Percentiles rank a stretch among this genome's conserved stretches.
These are phyloP conservation scores for Eulemur albifrons DNA, from an alignment of 2,797 vertebrate species.

Conservation along the genomic window DNA sequence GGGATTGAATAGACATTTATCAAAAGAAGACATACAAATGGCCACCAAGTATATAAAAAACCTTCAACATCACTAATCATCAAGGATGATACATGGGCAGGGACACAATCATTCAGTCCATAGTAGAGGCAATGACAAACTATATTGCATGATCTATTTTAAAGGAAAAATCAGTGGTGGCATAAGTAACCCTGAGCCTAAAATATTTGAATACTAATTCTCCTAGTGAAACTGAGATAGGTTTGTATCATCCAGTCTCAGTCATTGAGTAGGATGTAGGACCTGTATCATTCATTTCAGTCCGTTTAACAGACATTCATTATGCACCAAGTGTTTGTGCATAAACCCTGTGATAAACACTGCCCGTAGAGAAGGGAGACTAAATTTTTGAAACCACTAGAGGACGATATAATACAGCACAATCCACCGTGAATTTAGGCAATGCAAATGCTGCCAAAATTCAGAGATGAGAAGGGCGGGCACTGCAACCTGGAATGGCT, in stretches of 20 bases:
- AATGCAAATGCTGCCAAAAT: neutral
- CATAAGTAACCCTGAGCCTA: neutral
- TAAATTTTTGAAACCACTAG: slow-evolving; percentile 63
- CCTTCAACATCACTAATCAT: too few species aligned
- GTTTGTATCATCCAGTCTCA: neutral
- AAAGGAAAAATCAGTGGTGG: neutral
- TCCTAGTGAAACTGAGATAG: neutral
- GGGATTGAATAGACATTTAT: too few species aligned
- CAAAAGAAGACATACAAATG: too few species aligned
- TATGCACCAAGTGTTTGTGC: neutral
- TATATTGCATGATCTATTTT: neutral
- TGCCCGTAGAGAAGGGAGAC: neutral
- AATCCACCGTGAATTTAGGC: neutral
- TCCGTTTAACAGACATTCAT: neutral
- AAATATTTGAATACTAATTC: neutral
- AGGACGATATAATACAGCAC: slow-evolving; percentile 62
- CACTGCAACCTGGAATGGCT: neutral
- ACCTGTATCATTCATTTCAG: neutral
- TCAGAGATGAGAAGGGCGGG: neutral
- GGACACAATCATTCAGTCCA: neutral
- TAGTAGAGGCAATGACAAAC: neutral
- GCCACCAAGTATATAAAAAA: too few species aligned
- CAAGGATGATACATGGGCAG: too few species aligned
- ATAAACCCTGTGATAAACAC: neutral
- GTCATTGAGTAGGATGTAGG: neutral